Conservation (phyloP, 2,113 vertebrate genomes). For the Tenrec ecaudatus region DNA sequence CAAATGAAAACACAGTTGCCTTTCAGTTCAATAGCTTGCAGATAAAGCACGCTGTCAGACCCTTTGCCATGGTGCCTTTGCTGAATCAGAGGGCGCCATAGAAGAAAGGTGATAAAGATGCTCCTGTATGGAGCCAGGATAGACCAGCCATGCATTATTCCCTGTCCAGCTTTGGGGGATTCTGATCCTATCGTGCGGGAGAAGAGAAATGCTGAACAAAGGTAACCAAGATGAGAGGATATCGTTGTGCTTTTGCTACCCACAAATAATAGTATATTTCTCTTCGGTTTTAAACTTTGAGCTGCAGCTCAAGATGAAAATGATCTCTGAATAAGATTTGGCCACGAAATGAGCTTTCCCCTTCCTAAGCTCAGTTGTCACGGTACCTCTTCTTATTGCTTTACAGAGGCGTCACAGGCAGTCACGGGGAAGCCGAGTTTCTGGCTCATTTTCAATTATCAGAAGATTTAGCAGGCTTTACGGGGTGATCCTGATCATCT, state of each 20-base stretch:
- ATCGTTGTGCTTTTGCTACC: not conserved
- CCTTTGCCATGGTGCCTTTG: too few relatives aligned
- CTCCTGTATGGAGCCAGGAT: rapidly evolving
- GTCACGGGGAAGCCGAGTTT: slow-evolving; percentile 73
- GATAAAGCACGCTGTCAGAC: too few relatives aligned
- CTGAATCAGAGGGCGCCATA: not conserved
- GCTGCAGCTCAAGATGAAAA: slow-evolving; percentile 35
- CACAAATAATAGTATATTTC: not conserved
- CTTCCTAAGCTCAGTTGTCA: slow-evolving; percentile 63
- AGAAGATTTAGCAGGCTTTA: slow-evolving; percentile 85
- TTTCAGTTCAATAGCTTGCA: not conserved
- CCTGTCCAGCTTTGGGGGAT: not conserved
- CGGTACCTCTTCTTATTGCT: slow-evolving; percentile 82
- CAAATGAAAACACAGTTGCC: not conserved
- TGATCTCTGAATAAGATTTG: not conserved
- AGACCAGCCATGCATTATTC: not conserved
- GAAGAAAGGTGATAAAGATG: not conserved
- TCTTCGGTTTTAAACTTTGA: not conserved
- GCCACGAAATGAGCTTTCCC: not conserved
- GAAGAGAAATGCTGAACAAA: not conserved
- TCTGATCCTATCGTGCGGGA: not conserved
- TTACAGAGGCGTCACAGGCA: slow-evolving; percentile 79
- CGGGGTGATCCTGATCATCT: slow-evolving; percentile 69
- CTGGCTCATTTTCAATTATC: slow-evolving; percentile 86
- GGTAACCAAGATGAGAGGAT: not conserved